These are phyloP conservation scores for Orestias chungarensis DNA, from an alignment of 2,797 vertebrate species.

Conservation along the genomic window DNA sequence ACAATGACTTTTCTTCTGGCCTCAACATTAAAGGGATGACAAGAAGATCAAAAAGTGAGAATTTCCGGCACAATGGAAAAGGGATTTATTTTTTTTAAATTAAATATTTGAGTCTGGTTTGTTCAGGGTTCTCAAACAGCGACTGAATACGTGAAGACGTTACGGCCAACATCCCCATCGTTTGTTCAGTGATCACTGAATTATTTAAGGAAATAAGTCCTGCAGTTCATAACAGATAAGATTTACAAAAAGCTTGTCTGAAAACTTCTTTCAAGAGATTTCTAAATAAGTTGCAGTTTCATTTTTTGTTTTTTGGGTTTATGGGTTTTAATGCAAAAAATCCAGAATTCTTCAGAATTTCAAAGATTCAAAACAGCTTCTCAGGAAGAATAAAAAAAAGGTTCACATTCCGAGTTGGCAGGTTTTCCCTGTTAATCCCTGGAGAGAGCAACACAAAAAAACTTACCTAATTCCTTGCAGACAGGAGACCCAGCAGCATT, in stretches of 20 bases:
- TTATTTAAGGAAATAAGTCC: not conserved
- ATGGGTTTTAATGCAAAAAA: not conserved
- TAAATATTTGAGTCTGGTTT: not conserved
- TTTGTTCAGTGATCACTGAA: not conserved
- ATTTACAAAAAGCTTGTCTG: not conserved
- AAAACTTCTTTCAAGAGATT: too few species aligned
- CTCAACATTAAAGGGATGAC: not conserved
- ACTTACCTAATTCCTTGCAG: constrained; percentile 95
- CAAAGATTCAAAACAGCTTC: not conserved
- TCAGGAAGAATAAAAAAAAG: not conserved
- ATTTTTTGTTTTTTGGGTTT: not conserved
- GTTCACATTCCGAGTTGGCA: not conserved
- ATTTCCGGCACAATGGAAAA: not conserved
- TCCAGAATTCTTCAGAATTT: not conserved
- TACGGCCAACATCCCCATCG: not conserved
- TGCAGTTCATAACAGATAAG: not conserved
- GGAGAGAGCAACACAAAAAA: constrained; percentile 21
- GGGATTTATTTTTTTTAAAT: not conserved
- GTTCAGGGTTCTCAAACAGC: not conserved
- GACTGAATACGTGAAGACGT: not conserved
- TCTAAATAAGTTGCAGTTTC: not conserved
- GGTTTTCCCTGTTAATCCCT: constrained; percentile 14
- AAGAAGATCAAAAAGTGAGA: not conserved
- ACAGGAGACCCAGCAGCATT: constrained; percentile 91
- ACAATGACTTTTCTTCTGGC: not conserved